phyloP scores from a whole-genome alignment of 2,113 vertebrate genomes.

The Nothocercus julius region DNA sequence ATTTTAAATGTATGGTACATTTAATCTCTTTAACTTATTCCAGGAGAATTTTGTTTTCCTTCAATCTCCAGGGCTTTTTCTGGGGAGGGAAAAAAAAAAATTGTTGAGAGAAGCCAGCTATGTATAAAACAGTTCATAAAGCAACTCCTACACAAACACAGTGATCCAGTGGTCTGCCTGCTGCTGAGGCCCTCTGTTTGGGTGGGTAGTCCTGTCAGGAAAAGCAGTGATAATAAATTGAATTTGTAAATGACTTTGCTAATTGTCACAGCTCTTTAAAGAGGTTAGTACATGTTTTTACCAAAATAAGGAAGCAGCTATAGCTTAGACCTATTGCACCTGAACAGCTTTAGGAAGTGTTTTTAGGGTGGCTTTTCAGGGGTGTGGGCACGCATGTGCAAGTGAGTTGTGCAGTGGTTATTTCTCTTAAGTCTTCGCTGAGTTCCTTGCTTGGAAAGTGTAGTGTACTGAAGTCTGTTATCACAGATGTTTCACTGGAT shows the following conservation, averaged over 20 bases:
- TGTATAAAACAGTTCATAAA: slow-evolving; percentile 37
- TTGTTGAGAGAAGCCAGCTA: slow-evolving; percentile 3
- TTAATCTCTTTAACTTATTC: slow-evolving; percentile 16
- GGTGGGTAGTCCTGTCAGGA: neutral
- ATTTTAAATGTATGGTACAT: slow-evolving; percentile 33
- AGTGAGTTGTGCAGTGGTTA: neutral
- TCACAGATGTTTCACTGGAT: slow-evolving; percentile 73
- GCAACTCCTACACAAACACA: slow-evolving; percentile 20
- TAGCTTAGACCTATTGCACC: neutral
- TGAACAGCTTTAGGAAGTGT: neutral
- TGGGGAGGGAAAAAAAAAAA: neutral
- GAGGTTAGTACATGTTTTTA: neutral
- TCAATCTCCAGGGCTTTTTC: slow-evolving; percentile 12
- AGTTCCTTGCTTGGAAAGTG: slow-evolving; percentile 11
- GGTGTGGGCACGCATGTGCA: neutral
- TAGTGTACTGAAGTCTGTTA: neutral
- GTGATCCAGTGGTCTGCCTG: slow-evolving; percentile 11
- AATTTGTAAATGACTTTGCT: neutral
- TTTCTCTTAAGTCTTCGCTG: neutral
- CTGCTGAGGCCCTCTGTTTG: slow-evolving; percentile 5
- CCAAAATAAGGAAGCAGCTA: neutral
- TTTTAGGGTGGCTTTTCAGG: neutral
- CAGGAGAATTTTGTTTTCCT: slow-evolving; percentile 43
- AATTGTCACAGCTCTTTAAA: slow-evolving; percentile 7
- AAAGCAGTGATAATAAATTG: neutral